phyloP scores from a whole-genome alignment of 2,888 invertebrate genomes.

The Calameuta filiformis region DNA sequence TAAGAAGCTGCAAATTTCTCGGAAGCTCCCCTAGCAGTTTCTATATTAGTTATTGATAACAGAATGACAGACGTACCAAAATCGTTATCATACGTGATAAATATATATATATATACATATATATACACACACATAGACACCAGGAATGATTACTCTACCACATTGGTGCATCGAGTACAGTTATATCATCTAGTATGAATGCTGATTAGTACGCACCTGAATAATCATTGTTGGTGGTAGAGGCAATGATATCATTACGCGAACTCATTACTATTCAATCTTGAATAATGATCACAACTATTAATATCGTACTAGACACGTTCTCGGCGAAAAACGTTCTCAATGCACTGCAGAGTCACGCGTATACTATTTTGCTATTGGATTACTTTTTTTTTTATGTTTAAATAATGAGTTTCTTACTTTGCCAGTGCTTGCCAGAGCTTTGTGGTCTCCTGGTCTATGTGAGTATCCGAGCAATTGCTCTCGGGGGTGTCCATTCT shows the following conservation, averaged over 20 bases:
- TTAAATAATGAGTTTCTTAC: conserved; percentile 34
- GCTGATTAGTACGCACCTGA: neutral
- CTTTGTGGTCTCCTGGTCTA: conserved; percentile 59
- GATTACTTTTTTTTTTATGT: neutral
- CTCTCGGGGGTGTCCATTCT: conserved; percentile 64
- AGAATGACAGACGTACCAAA: neutral
- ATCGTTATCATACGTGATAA: neutral
- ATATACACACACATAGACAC: neutral
- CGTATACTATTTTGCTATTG: neutral
- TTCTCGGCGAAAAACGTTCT: neutral
- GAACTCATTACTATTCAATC: conserved; percentile 39
- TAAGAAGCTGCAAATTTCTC: neutral
- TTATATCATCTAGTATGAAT: neutral
- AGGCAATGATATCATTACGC: conserved; percentile 4
- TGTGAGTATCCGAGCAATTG: conserved; percentile 61
- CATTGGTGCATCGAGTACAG: neutral
- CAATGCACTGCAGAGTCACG: neutral
- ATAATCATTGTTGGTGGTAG: neutral
- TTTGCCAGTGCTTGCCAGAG: conserved; percentile 59
- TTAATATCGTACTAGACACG: conserved; percentile 31
- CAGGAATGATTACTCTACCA: neutral
- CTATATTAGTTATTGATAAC: neutral
- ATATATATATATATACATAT: neutral
- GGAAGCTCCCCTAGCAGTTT: neutral
- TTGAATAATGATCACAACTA: conserved; percentile 38